Conservation (phyloP, 2,888 invertebrate species). For the Trachelus tabidus region DNA sequence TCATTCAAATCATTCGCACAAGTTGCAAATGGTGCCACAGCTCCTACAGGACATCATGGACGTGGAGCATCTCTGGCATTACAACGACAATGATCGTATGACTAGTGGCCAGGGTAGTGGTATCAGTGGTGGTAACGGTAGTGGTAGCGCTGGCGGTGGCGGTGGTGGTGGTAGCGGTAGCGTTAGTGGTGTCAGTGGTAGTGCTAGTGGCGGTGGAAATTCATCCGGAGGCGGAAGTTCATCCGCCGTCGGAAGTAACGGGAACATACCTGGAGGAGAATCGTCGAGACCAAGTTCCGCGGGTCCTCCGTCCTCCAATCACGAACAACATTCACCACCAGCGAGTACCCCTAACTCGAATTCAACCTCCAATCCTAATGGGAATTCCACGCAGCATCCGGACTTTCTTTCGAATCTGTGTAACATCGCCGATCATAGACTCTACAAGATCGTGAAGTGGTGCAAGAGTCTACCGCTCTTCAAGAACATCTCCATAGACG, state of each 20-base stretch:
- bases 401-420: conserved; percentile 91
- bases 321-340: conserved; percentile 35
- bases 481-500: conserved; percentile 97
- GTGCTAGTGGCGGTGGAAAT: conserved; percentile 22
- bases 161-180: conserved; percentile 7
- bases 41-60: conserved; percentile 89
- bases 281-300: conserved; percentile 40
- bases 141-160: not conserved
- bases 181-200: conserved; percentile 11
- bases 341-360: conserved; percentile 10
- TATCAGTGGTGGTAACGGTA: conserved; percentile 24
- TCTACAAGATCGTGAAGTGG: conserved; percentile 98
- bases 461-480: conserved; percentile 97
- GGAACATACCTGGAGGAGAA: conserved; percentile 33
- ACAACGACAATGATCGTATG: conserved; percentile 83
- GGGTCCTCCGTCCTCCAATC: conserved; percentile 38
- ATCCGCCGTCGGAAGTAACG: conserved; percentile 26
- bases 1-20: conserved; percentile 61
- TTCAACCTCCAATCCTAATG: conserved; percentile 40
- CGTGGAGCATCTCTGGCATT: conserved; percentile 95
- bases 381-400: conserved; percentile 69
- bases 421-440: conserved; percentile 93
- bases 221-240: conserved; percentile 15
- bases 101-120: conserved; percentile 68
- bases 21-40: conserved; percentile 61